Base-by-base conservation (phyloP, 1,140 invertebrate genomes). In the Anastrepha obliqua region DNA sequence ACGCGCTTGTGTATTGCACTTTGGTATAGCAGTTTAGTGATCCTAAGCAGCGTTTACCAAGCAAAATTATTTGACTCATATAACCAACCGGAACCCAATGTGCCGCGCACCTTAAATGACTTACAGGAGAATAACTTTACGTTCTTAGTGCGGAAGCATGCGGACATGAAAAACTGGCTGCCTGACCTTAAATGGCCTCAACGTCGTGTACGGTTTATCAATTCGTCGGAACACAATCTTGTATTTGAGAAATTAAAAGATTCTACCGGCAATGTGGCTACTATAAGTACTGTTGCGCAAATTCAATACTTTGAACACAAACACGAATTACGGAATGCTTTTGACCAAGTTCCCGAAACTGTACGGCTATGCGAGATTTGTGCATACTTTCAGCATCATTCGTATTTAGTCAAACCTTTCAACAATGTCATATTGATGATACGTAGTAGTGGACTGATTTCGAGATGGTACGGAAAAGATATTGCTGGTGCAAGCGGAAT, bases 41-140 rank as follows among this genome's bases (percentile, higher is more conserved):
- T 81, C n/a, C 17, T 81, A 4, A 81, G 51, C 20, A 51, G 44
- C 44, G 17, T 20, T n/a, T 81, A 81, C 11, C 74, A 81, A 55
- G 74, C 44, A 3, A 81, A 81, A 81, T 58, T 81, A 51, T 81
- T 51, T 29, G 74, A 15, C 15, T 47, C 74, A n/a, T 81, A 81
- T 17, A 81, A 47, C 8, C 15, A 20, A 11, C 74, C 51, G 6
- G 9, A n/a, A 47, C 44, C 42, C 5, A 17, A 29, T 8, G 17
- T n/a, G 20, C 74, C 74, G 20, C 44, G n/a, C 20, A 58, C 51
- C 44, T 29, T 81, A 29, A 58, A 47, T 8, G 74, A 81, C 11
- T 20, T 81, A 6, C 44, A 17, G 17, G 11, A 44, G 0, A n/a
- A 81, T 51, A 81, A 81, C 20, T 81, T 20, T n/a, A 51, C 51